These are phyloP conservation scores for Trichomycterus rosablanca DNA, from an alignment of 2,113 vertebrate species.

Conservation along the genomic window DNA sequence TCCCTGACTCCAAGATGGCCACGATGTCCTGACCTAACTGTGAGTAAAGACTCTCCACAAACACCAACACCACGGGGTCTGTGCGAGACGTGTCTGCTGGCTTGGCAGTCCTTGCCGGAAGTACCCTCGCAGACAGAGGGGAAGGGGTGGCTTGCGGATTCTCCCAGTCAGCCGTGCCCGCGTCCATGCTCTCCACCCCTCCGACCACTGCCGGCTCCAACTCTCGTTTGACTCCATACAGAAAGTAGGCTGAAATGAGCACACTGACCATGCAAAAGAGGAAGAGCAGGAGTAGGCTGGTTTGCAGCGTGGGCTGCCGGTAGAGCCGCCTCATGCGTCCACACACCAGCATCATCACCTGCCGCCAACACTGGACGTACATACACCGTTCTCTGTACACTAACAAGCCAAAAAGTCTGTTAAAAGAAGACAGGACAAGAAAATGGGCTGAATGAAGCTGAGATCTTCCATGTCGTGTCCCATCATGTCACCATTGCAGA, in stretches of 20 bases:
- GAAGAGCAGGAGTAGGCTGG: conserved; percentile 89
- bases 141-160: conserved; percentile 74
- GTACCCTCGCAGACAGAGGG: conserved; percentile 55
- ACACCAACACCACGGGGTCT: conserved; percentile 81
- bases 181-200: conserved; percentile 61
- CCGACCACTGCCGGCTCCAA: conserved; percentile 83
- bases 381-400: conserved; percentile 37
- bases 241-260: conserved; percentile 94
- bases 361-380: conserved; percentile 38
- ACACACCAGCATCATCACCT: conserved; percentile 73
- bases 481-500: conserved; percentile 99
- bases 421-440: conserved; percentile 42
- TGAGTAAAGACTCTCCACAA: conserved; percentile 85
- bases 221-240: conserved; percentile 93
- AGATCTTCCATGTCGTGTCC: conserved; percentile 65
- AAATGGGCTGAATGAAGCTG: conserved; percentile 48
- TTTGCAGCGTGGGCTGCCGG: conserved; percentile 91
- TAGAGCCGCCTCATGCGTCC: conserved; percentile 83
- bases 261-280: conserved; percentile 92
- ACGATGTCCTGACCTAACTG: conserved; percentile 87
- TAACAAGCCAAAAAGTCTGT: conserved; percentile 59
- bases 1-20: conserved; percentile 83
- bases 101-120: conserved; percentile 71
- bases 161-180: conserved; percentile 66
- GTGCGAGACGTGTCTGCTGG: conserved; percentile 72